Base-by-base conservation (phyloP, 2,888 invertebrate genomes). In the Torymus auratus region DNA sequence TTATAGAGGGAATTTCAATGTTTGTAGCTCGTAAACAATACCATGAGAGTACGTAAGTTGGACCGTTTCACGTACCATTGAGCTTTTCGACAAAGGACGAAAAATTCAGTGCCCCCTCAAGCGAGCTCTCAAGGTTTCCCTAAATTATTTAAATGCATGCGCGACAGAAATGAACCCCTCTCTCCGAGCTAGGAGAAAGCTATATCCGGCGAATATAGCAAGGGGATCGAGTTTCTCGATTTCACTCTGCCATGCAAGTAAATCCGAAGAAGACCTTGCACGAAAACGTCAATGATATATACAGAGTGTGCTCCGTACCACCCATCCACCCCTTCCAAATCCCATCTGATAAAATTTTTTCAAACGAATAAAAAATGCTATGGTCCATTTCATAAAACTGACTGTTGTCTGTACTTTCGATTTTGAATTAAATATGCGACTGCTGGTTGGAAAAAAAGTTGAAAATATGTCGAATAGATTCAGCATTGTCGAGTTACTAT, bases 141-240 rank as follows among this genome's bases (percentile, higher is more conserved):
- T 80, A 64, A 82, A 82, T 77, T 82, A 75, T 78, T 80, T 74
- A 78, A 80, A 76, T 75, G 64, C 58, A 61, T 78, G 62, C 76
- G 28, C 68, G 62, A 71, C 52, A 52, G 69, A 72, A 76, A 81
- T 62, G 61, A 68, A 62, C 77, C 71, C 52, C 72, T 70, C 56
- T 20, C 23, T 14, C 53, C 61, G 14, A 69, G 17, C 56, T 60
- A 75, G 58, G 56, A 62, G 56, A 80, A 71, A 70, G 23, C 62
- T 70, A 60, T 53, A 70, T 70, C 53, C 69, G 20, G 52, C 58
- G 75, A 70, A 67, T 55, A 71, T 75, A 15, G 61, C 20, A 20
- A 14, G 17, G 13, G 56, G 50, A 62, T 78, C 61, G 77, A 53
- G 60, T 67, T 67, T 70, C 52, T 67, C 53, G 50, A 17, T 72